Base-by-base conservation (phyloP, 2,797 vertebrate genomes). In the Melanotaenia pygmaea region DNA sequence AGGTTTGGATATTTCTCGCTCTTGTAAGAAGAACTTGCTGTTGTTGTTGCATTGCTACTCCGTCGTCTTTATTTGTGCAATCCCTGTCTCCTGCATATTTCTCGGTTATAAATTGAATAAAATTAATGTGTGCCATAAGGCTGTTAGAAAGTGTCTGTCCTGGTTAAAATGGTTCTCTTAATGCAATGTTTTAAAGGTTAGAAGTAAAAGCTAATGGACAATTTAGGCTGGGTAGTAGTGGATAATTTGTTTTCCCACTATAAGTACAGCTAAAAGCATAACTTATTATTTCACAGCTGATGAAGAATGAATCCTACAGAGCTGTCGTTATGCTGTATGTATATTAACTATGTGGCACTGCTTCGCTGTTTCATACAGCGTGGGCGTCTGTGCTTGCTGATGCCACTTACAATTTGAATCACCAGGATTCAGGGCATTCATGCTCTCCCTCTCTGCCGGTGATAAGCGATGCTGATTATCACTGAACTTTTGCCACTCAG, bases 401-500 rank as follows among this genome's bases (percentile, higher is more conserved):
- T 82, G 85, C 79, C 83, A 77, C 82, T 81, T 65, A 67, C 60
- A 76, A 64, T 87, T 79, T 72, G 82, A 82, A 79, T 88, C 84
- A 88, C 87, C 86, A 74, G 83, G 77, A 86, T 88, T 85, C 87
- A 64, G 75, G 81, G 81, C 82, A 47, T 84, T 80, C 80, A 70
- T 72, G 70, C 85, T 79, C 67, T 84, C 68, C 43, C 77, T 81
- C 74, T 32, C 83, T 82, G 84, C 70, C 79, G 73, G 75, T 34
- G 87, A 88, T 88, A 85, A 91, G 85, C 68, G 71, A 77, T 58
- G 84, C 66, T 85, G 88, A 90, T 90, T 81, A 85, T 74, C 85
- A 61, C 72, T 82, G 88, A 87, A 88, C 86, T 86, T 85, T 79
- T 47, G 68, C 76, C 51, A 35, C 78, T 28, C 51, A 47, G 74